phyloP scores from a whole-genome alignment of 2,113 vertebrate species.

The Zosterops japonicus region DNA sequence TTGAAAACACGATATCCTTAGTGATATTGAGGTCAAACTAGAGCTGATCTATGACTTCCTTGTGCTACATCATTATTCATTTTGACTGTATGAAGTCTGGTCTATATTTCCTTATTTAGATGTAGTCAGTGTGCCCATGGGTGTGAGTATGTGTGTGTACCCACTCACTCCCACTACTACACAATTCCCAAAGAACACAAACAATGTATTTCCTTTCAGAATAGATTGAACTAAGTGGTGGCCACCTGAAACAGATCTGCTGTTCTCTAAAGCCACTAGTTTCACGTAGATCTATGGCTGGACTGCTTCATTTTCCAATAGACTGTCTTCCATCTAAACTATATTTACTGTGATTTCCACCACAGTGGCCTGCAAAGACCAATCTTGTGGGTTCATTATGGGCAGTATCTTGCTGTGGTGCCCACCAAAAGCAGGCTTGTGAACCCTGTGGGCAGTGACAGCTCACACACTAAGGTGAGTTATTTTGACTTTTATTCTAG shows the following conservation, averaged over 20 bases:
- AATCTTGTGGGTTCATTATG: background rate
- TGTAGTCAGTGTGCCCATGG: too few relatives aligned
- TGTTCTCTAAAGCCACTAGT: background rate
- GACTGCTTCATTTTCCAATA: background rate
- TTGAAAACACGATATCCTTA: background rate
- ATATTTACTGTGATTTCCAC: background rate
- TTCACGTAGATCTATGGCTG: background rate
- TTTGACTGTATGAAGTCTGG: background rate
- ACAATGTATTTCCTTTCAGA: background rate
- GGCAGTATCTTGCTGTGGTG: background rate
- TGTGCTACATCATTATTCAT: background rate
- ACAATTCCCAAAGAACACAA: background rate
- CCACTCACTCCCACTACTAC: too few relatives aligned
- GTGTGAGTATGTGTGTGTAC: fast-evolving
- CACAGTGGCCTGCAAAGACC: background rate
- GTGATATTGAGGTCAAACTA: background rate
- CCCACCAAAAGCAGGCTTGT: fast-evolving
- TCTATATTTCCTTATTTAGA: background rate
- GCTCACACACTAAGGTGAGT: background rate
- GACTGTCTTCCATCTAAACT: background rate
- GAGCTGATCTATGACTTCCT: background rate
- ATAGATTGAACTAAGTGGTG: background rate
- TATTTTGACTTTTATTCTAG: background rate
- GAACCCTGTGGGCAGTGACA: background rate
- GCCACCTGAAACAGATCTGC: background rate